Evolutionary conservation across 2,797 vertebrate genomes (phyloP).

Genomic region (Amblyraja radiata): DNA sequence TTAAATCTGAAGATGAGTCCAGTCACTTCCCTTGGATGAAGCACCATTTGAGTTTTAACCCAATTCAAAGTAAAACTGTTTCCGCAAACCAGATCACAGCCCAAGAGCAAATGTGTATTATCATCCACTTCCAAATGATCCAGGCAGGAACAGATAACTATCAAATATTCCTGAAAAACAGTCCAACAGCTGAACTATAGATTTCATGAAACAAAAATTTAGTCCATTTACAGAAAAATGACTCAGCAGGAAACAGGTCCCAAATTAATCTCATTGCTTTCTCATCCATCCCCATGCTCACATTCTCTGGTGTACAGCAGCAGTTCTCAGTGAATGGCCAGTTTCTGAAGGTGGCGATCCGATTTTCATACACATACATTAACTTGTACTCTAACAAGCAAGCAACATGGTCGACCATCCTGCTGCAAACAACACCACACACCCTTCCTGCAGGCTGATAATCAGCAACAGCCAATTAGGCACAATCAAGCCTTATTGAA

Average conservation of each 20-base stretch:
- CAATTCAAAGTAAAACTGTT: too few relatives aligned
- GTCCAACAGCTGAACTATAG: background rate
- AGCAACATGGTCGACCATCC: background rate
- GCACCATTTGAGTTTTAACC: background rate
- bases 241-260: background rate
- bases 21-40: background rate
- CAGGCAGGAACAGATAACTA: background rate
- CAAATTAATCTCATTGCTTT: background rate
- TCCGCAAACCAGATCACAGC: too few relatives aligned
- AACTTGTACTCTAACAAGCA: conserved; percentile 50
- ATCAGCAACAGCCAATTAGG: background rate
- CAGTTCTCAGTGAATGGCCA: conserved; percentile 74
- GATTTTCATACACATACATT: conserved; percentile 63
- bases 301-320: conserved; percentile 68
- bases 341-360: conserved; percentile 61
- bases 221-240: background rate
- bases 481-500: background rate
- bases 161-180: background rate
- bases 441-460: background rate
- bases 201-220: background rate
- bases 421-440: background rate
- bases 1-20: background rate
- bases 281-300: conserved; percentile 44
- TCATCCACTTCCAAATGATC: background rate
- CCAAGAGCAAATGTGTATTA: too few relatives aligned